phyloP scores from a whole-genome alignment of 53 echinoderm and acorn worm genomes.

The Crossaster papposus region DNA sequence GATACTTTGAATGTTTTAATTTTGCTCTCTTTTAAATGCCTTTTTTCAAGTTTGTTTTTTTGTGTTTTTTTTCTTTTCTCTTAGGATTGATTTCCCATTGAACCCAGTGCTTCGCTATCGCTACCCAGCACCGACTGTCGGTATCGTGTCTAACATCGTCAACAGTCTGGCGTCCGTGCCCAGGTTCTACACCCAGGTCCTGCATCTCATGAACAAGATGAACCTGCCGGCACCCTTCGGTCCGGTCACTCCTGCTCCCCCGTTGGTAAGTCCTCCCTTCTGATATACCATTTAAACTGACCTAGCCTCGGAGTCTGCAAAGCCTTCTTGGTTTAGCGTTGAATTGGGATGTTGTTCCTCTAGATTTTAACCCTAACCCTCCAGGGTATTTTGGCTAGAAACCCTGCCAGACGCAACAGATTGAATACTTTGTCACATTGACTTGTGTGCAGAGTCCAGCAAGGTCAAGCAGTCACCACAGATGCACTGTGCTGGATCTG shows the following conservation, averaged over 20 bases:
- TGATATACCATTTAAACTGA: background rate
- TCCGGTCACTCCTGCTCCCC: conserved; percentile 79
- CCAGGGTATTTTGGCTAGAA: too few species aligned
- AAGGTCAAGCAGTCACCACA: too few species aligned
- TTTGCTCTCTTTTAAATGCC: too few species aligned
- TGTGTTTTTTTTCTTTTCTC: background rate
- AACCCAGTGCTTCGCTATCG: conserved; percentile 81
- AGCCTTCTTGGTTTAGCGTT: too few species aligned
- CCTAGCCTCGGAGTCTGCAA: too few species aligned
- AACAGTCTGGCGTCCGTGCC: conserved; percentile 86
- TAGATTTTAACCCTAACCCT: too few species aligned
- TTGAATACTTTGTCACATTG: too few species aligned
- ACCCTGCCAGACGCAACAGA: too few species aligned
- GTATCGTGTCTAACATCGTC: conserved; percentile 85
- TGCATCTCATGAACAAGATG: conserved; percentile 99
- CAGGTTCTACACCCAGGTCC: conserved; percentile 88
- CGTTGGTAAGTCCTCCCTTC: conserved; percentile 65
- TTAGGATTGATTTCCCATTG: conserved; percentile 75
- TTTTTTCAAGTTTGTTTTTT: background rate
- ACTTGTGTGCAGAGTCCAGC: too few species aligned
- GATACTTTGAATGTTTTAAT: too few species aligned
- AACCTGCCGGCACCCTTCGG: conserved; percentile 95
- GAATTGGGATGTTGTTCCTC: too few species aligned
- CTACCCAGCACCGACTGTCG: conserved; percentile 84
- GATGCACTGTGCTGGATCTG: too few species aligned